These are phyloP conservation scores for Pollenia amentaria DNA, from an alignment of 2,888 invertebrate species.

Conservation along the genomic window DNA sequence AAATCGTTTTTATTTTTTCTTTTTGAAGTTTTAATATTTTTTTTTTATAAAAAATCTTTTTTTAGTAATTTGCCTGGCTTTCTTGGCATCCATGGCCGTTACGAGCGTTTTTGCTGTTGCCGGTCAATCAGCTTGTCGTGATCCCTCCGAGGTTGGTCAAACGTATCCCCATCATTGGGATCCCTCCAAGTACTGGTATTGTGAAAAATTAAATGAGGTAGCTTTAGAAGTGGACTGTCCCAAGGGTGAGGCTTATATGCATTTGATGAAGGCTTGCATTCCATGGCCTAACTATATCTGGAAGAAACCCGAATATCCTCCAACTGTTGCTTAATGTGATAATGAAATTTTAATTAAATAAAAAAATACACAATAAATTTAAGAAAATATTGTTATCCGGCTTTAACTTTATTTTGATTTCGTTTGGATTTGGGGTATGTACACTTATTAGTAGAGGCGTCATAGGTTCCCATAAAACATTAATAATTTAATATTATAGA, in stretches of 20 bases:
- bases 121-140: constrained; percentile 82
- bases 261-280: constrained; percentile 81
- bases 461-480: too few relatives aligned
- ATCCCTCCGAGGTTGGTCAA: constrained; percentile 78
- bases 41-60: not conserved
- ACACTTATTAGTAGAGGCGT: too few relatives aligned
- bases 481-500: too few relatives aligned
- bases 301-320: constrained; percentile 81
- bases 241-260: constrained; percentile 80
- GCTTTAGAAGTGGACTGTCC: constrained; percentile 80
- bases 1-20: not conserved
- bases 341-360: not conserved
- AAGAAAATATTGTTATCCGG: too few relatives aligned
- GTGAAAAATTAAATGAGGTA: constrained; percentile 77
- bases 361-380: not conserved
- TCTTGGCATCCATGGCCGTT: constrained; percentile 74
- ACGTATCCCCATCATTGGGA: constrained; percentile 81
- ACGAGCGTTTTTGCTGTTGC: constrained; percentile 74
- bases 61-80: constrained; percentile 69
- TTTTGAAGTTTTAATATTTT: constrained; percentile 6
- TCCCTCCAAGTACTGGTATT: constrained; percentile 82
- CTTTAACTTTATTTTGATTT: too few relatives aligned
- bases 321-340: constrained; percentile 78
- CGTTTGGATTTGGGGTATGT: too few relatives aligned
- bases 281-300: constrained; percentile 82